Evolutionary conservation across 2,888 invertebrate species (phyloP), one percentile per base, ranked within the genome.

Genomic region (Dromius quadrimaculatus): DNA sequence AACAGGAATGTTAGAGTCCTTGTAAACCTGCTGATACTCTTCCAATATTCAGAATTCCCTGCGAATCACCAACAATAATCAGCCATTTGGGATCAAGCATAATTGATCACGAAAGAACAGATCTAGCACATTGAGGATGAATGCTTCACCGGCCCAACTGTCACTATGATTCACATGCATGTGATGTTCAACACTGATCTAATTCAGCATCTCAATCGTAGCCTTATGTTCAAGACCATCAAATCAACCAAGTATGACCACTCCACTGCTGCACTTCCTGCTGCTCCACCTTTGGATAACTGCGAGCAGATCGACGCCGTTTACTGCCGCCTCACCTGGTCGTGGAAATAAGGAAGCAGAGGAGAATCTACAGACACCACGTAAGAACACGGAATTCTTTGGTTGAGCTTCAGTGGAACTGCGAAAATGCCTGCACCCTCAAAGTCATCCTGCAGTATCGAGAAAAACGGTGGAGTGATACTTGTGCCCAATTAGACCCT

Each of bases 121-220:
- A 22, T 13, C 2, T 36, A 38, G 8, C 23, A 47, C 13, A 19
- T 61, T 6, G 57, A 43, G 17, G 13, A 43, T 0, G 32, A 34
- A 4, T 15, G 59, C 15, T 23, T n/a, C 11, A 66, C 66, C 11
- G 71, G 71, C 9, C 64, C 66, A 8, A 65, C 71, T 0, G 32
- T 71, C n/a, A 66, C 71, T 1, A 66, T 66, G 0, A 66, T 66
- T 13, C 71, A 71, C 13, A 13, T 71, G 9, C 66, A 65, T 13
- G 32, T 50, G 23, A 13, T 50, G 2, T 11, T 50, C 3, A 13
- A 50, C 23, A 11, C 5, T 6, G 22, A 22, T 13, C 50, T 43
- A 3, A 4, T 43, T 1, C 13, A 43, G 17, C 2, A 8, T 3
- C 43, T 19, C 2, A 2, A 11, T 15, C 17, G 8, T 4, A n/a